A percentile compares a stretch with the other conserved stretches of the same genome.
phyloP scores from a whole-genome alignment of 2,888 invertebrate genomes.

The Sarcophaga carnaria region DNA sequence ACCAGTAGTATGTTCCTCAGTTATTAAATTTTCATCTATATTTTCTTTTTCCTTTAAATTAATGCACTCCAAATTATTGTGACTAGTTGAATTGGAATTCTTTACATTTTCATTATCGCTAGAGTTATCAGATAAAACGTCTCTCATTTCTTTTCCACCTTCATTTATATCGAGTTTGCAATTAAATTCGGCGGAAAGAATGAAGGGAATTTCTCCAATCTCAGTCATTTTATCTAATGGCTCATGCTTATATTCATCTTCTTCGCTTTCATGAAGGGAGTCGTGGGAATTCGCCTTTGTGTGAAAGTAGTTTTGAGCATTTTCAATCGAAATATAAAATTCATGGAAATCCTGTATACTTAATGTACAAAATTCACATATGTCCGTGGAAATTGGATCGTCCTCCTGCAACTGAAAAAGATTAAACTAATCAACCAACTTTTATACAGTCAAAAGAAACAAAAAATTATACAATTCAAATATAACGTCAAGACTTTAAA shows the following conservation, averaged over 20 bases:
- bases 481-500: too few relatives aligned
- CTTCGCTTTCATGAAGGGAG: conserved; percentile 5
- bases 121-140: not conserved
- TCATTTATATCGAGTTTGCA: not conserved
- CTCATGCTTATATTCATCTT: conserved; percentile 3
- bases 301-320: conserved; percentile 72
- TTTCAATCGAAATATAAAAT: conserved; percentile 77
- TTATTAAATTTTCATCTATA: not conserved
- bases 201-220: conserved; percentile 29
- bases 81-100: conserved; percentile 57
- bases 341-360: conserved; percentile 78
- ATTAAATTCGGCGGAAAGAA: not conserved
- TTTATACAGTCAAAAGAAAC: not conserved
- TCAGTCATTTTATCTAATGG: conserved; percentile 60
- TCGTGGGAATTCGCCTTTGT: not conserved
- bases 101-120: not conserved
- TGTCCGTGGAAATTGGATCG: conserved; percentile 76
- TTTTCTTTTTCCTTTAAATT: conserved; percentile 22
- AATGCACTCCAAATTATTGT: conserved; percentile 16
- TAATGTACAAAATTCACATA: conserved; percentile 78
- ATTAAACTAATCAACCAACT: not conserved
- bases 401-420: conserved; percentile 73
- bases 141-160: not conserved
- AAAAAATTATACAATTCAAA: too few relatives aligned
- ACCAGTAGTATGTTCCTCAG: not conserved